phyloP scores from a whole-genome alignment of 2,888 invertebrate genomes.

The Drosophila ezoana region DNA sequence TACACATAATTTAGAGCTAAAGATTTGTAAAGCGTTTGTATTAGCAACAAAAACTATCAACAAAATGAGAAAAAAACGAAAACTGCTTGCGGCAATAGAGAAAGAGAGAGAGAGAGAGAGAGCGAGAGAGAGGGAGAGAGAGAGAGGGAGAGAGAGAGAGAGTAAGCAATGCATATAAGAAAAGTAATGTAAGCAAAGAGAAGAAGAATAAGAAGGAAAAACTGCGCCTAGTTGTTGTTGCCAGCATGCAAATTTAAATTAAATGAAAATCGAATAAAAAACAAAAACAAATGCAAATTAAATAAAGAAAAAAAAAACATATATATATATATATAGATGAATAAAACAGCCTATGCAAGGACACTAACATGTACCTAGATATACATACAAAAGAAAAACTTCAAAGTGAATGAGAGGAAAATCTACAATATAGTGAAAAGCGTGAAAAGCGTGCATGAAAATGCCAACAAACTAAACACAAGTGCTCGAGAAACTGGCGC shows the following conservation, averaged over 20 bases:
- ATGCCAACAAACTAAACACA: conserved; percentile 57
- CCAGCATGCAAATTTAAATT: conserved; percentile 44
- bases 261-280: conserved; percentile 50
- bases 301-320: background rate
- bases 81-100: conserved; percentile 53
- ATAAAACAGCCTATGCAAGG: conserved; percentile 75
- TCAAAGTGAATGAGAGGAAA: conserved; percentile 17
- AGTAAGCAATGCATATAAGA: conserved; percentile 50
- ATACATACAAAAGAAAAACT: conserved; percentile 59
- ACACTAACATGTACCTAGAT: conserved; percentile 82
- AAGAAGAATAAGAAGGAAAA: conserved; percentile 17
- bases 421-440: conserved; percentile 25
- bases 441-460: conserved; percentile 25
- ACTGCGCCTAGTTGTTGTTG: conserved; percentile 70
- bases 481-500: conserved; percentile 60
- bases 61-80: conserved; percentile 18
- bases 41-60: conserved; percentile 49
- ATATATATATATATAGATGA: background rate
- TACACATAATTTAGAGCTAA: conserved; percentile 65
- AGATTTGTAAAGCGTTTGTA: conserved; percentile 68
- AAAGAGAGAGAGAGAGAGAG: background rate
- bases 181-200: conserved; percentile 8
- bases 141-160: conserved; percentile 5
- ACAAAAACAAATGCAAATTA: conserved; percentile 16
- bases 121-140: too few relatives aligned